phyloP scores from a whole-genome alignment of 2,113 vertebrate genomes.

The Caretta caretta region DNA sequence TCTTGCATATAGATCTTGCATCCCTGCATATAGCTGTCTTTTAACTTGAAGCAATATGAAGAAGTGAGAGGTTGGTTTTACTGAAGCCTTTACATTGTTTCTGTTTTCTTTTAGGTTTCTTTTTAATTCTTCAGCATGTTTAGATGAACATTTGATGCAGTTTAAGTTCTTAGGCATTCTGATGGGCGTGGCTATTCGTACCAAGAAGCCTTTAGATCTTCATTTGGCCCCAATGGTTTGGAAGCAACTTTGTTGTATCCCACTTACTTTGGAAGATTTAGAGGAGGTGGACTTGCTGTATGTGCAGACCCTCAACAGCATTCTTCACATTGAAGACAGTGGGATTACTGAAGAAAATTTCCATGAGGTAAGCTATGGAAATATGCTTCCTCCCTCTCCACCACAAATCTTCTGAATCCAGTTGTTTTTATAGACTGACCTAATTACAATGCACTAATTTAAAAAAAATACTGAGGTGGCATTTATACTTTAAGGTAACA shows the following conservation, averaged over 20 bases:
- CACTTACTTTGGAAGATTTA: constrained; percentile 86
- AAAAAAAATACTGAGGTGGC: not conserved
- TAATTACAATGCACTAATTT: not conserved
- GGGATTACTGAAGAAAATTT: constrained; percentile 90
- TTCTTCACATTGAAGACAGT: constrained; percentile 94
- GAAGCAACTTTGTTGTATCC: constrained; percentile 91
- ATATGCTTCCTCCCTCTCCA: fast-evolving
- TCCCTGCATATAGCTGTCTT: not conserved
- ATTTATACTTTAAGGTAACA: not conserved
- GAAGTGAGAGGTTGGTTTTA: not conserved
- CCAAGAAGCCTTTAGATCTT: constrained; percentile 89
- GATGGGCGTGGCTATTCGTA: constrained; percentile 91
- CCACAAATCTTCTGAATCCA: not conserved
- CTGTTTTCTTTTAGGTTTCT: constrained; percentile 80
- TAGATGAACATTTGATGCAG: constrained; percentile 88
- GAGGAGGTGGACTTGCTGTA: constrained; percentile 91
- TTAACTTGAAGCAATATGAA: not conserved
- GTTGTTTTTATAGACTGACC: not conserved
- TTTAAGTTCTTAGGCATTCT: constrained; percentile 90
- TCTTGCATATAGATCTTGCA: not conserved
- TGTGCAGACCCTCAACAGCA: constrained; percentile 90
- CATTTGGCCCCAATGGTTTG: constrained; percentile 89
- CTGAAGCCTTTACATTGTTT: not conserved
- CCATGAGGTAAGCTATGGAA: constrained; percentile 81
- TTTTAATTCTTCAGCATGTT: constrained; percentile 86